These are phyloP conservation scores for Crocidura indochinensis DNA, from an alignment of 2,797 vertebrate genomes.

Conservation along the genomic window DNA sequence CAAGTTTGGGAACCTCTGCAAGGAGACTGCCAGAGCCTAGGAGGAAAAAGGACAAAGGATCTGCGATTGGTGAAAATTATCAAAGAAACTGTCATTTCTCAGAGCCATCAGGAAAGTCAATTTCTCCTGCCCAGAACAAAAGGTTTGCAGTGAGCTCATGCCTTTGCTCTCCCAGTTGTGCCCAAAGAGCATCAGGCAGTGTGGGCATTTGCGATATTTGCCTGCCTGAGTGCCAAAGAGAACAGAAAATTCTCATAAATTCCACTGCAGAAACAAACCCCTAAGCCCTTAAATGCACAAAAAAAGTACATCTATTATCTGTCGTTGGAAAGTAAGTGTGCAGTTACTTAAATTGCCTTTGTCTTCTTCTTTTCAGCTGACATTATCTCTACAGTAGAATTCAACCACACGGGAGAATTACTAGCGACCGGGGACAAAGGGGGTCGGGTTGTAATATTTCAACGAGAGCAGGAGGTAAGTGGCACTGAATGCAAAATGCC, in stretches of 20 bases:
- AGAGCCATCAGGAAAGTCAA: slow-evolving; percentile 42
- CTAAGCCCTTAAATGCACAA: slow-evolving; percentile 73
- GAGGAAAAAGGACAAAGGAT: neutral
- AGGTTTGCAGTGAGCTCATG: neutral
- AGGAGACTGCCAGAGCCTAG: neutral
- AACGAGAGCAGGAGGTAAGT: slow-evolving; percentile 98
- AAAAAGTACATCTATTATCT: slow-evolving; percentile 80
- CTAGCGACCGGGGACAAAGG: slow-evolving; percentile 99
- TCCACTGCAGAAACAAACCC: slow-evolving; percentile 67
- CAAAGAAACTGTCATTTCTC: slow-evolving; percentile 36
- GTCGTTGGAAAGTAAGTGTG: slow-evolving; percentile 82
- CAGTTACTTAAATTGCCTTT: slow-evolving; percentile 90
- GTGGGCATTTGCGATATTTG: slow-evolving; percentile 64
- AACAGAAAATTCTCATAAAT: slow-evolving; percentile 74
- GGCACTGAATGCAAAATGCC: slow-evolving; percentile 86
- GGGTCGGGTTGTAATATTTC: slow-evolving; percentile 98
- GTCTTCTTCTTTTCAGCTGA: slow-evolving; percentile 94
- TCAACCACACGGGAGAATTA: slow-evolving; percentile 98
- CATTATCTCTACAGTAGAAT: slow-evolving; percentile 99
- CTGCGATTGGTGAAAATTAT: slow-evolving; percentile 1
- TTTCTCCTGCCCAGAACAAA: slow-evolving; percentile 55
- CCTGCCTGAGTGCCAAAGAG: slow-evolving; percentile 34
- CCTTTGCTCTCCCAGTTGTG: slow-evolving; percentile 58
- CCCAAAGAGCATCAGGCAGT: neutral
- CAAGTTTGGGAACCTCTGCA: neutral